Evolutionary conservation across 2,888 invertebrate species (phyloP).

Genomic region (Laothoe populi): DNA sequence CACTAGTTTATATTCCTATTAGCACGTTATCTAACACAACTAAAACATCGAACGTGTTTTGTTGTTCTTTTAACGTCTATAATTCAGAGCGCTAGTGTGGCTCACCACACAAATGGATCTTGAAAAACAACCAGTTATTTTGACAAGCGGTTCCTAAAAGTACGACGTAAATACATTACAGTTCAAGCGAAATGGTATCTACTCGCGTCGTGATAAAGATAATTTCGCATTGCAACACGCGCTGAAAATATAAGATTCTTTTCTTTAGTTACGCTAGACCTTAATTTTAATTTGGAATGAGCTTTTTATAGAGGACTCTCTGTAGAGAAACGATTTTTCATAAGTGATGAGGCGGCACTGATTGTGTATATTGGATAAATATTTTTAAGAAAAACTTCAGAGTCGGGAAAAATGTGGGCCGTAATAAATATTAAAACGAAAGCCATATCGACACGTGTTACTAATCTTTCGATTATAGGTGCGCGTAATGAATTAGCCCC

Average conservation of each 20-base stretch:
- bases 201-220: conserved; percentile 43
- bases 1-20: conserved; percentile 58
- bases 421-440: conserved; percentile 72
- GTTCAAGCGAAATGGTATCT: conserved; percentile 47
- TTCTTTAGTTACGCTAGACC: conserved; percentile 75
- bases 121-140: conserved; percentile 82
- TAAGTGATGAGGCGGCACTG: conserved; percentile 82
- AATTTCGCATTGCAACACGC: conserved; percentile 42
- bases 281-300: conserved; percentile 84
- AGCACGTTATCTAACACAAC: conserved; percentile 67
- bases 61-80: conserved; percentile 74
- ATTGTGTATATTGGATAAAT: conserved; percentile 81
- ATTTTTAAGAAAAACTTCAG: conserved; percentile 74
- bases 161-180: conserved; percentile 58
- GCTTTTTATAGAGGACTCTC: conserved; percentile 81
- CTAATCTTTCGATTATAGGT: conserved; percentile 74
- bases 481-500: conserved; percentile 57
- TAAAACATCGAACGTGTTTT: conserved; percentile 73
- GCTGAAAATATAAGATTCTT: conserved; percentile 60
- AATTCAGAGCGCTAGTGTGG: conserved; percentile 70
- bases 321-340: conserved; percentile 81
- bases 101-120: conserved; percentile 76
- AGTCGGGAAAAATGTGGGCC: conserved; percentile 64
- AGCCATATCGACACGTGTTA: conserved; percentile 75
- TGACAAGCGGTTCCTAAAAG: conserved; percentile 63